Percentiles rank a stretch among this genome's conserved stretches.
Evolutionary conservation across 2,888 invertebrate species (phyloP).

Genomic region (Metallyticus violacea): DNA sequence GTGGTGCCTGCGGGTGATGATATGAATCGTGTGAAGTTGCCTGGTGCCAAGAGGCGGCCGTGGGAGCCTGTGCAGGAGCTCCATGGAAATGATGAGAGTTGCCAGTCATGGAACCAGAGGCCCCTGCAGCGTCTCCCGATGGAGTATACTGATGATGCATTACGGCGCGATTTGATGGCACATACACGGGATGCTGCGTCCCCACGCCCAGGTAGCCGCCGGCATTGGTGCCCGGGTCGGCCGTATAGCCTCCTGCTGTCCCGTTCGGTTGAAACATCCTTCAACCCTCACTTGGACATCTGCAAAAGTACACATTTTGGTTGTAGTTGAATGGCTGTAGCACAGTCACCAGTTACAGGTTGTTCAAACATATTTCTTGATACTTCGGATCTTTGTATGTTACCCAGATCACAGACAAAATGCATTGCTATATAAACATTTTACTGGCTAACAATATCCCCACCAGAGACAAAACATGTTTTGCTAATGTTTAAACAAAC

Average conservation of each 20-base stretch:
- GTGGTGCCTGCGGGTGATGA: background rate
- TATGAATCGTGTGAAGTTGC: background rate
- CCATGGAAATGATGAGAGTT: conserved; percentile 40
- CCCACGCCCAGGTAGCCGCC: conserved; percentile 18
- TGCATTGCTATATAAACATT: too few relatives aligned
- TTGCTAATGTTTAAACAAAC: too few relatives aligned
- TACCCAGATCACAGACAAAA: too few relatives aligned
- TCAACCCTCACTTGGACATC: background rate
- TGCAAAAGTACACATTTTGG: background rate
- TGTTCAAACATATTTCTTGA: too few relatives aligned
- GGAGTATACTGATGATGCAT: conserved; percentile 43
- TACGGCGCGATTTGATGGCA: conserved; percentile 59
- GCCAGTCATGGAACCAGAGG: conserved; percentile 47
- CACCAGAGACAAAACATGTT: too few relatives aligned
- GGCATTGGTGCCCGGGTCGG: conserved; percentile 14
- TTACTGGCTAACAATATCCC: too few relatives aligned
- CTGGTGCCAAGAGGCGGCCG: conserved; percentile 14
- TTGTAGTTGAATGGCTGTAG: too few relatives aligned
- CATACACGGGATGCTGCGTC: conserved; percentile 58
- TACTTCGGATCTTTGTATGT: too few relatives aligned
- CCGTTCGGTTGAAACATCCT: conserved; percentile 20
- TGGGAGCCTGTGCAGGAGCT: background rate
- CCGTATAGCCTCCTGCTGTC: background rate
- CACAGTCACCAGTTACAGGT: too few relatives aligned
- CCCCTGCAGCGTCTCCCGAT: conserved; percentile 35